These are phyloP conservation scores for Champsocephalus esox DNA, from an alignment of 2,797 vertebrate genomes.

Conservation along the genomic window DNA sequence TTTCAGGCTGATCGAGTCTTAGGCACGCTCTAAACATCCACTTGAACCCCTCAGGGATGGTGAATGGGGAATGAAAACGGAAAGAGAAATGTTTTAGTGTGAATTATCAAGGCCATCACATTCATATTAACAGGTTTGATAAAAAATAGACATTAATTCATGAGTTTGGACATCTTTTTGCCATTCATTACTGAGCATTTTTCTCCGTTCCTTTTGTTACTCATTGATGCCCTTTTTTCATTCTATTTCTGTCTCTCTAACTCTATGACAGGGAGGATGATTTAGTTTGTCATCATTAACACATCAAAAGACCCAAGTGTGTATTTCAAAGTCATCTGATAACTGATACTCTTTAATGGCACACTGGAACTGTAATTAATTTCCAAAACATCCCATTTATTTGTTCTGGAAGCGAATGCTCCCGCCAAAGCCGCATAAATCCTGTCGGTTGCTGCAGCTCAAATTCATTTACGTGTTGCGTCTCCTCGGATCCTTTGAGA, in stretches of 20 bases:
- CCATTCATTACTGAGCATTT: constrained; percentile 18
- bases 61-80: constrained; percentile 49
- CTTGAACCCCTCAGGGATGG: constrained; percentile 51
- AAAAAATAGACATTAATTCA: constrained; percentile 32
- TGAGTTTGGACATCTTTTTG: constrained; percentile 17
- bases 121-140: constrained; percentile 42
- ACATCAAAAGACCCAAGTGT: constrained; percentile 79
- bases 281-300: constrained; percentile 81
- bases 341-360: constrained; percentile 80
- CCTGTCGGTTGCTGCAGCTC: constrained; percentile 75
- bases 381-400: constrained; percentile 79
- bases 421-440: constrained; percentile 79
- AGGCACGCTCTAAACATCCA: constrained; percentile 44
- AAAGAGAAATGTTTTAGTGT: constrained; percentile 34
- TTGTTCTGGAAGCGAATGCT: constrained; percentile 80
- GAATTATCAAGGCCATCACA: constrained; percentile 49
- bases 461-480: constrained; percentile 81
- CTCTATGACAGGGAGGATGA: constrained; percentile 53
- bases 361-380: constrained; percentile 81
- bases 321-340: constrained; percentile 82
- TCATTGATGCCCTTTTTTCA: constrained; percentile 19
- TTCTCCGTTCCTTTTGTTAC: constrained; percentile 5
- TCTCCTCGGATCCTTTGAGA: constrained; percentile 81
- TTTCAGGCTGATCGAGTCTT: constrained; percentile 48
- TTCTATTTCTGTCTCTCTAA: constrained; percentile 34